Evolutionary conservation across 2,888 invertebrate species (phyloP).

Genomic region (Lypha dubia): DNA sequence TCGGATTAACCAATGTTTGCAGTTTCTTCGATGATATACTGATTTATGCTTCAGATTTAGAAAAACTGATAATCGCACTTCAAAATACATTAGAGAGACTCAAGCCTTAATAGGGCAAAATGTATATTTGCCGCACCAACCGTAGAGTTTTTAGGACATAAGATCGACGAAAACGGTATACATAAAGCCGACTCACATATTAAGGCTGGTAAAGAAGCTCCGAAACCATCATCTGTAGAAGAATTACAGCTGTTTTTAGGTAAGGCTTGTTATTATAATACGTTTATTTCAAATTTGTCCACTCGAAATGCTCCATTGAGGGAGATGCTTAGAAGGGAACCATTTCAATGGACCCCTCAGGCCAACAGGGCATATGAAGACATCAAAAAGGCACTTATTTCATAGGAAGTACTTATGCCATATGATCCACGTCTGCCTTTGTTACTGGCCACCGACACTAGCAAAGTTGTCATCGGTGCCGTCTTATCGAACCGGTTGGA

Average conservation of each 20-base stretch:
- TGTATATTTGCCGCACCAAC: neutral
- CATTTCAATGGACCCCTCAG: neutral
- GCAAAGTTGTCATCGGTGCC: neutral
- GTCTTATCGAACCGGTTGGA: neutral
- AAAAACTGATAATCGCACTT: neutral
- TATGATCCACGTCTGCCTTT: neutral
- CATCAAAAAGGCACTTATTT: neutral
- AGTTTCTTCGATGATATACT: neutral
- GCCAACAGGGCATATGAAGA: neutral
- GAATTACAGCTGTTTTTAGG: neutral
- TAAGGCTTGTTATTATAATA: neutral
- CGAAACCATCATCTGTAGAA: neutral
- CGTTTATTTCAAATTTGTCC: neutral
- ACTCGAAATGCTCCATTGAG: neutral
- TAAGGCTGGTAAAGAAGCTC: neutral
- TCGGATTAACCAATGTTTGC: neutral
- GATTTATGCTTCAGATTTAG: neutral
- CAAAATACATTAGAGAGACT: neutral
- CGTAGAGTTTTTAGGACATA: neutral
- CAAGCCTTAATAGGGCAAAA: neutral
- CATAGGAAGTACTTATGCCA: neutral
- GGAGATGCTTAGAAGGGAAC: neutral
- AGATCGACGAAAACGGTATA: neutral
- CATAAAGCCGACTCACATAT: neutral
- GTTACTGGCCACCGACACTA: neutral